Evolutionary conservation across 2,797 vertebrate species (phyloP).

Genomic region (Bufotes viridis): DNA sequence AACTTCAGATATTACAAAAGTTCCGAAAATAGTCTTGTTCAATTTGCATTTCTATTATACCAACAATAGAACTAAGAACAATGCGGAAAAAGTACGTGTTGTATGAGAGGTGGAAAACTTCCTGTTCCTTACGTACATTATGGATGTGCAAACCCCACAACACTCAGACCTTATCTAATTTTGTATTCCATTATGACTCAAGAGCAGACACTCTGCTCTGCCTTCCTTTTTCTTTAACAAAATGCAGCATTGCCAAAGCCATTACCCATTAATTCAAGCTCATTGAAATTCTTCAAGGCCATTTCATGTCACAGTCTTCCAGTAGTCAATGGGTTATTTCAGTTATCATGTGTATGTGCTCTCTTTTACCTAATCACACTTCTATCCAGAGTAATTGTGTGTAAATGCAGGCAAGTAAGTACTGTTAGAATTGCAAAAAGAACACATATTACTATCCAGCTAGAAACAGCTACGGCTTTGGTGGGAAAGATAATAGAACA

Average conservation of each 20-base stretch:
- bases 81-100: neutral
- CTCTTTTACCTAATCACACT: too few species aligned
- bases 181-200: neutral
- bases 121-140: neutral
- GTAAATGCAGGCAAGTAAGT: too few species aligned
- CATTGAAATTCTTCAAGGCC: neutral
- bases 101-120: neutral
- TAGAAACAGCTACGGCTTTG: too few species aligned
- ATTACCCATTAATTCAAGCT: neutral
- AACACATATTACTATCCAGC: too few species aligned
- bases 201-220: neutral
- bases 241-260: neutral
- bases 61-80: neutral
- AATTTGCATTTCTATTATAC: slow-evolving; percentile 6
- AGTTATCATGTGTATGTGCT: too few species aligned
- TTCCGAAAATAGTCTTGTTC: neutral
- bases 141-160: neutral
- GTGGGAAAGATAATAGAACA: too few species aligned
- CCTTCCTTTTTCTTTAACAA: neutral
- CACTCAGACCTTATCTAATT: neutral
- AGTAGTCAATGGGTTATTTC: neutral
- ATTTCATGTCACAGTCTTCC: neutral
- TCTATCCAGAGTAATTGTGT: too few species aligned
- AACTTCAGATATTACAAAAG: neutral
- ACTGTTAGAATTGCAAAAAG: too few species aligned